Conservation (phyloP, 2,888 invertebrate genomes). For the Gnatocerus cornutus region DNA sequence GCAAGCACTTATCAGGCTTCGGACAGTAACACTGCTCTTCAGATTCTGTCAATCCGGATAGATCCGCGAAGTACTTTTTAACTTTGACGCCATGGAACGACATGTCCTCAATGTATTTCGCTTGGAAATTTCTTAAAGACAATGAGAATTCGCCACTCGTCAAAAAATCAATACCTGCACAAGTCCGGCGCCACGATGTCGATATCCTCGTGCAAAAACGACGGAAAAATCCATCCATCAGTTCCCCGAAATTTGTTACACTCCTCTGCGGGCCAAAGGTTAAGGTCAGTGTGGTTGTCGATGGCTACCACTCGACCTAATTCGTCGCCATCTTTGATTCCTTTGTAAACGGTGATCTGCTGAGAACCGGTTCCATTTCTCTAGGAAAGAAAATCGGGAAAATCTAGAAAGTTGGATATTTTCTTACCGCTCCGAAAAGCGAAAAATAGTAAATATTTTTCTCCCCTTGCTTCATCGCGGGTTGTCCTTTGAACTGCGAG, state of each 20-base stretch:
- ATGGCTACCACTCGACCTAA: conserved; percentile 83
- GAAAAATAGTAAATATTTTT: conserved; percentile 82
- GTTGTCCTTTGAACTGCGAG: conserved; percentile 78
- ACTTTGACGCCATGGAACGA: conserved; percentile 79
- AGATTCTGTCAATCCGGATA: conserved; percentile 79
- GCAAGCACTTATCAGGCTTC: conserved; percentile 77
- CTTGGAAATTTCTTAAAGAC: conserved; percentile 75
- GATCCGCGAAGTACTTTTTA: conserved; percentile 78
- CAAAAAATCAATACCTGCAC: conserved; percentile 75
- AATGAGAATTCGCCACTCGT: background rate
- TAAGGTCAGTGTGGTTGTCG: conserved; percentile 77
- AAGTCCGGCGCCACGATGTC: conserved; percentile 84
- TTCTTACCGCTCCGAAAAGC: conserved; percentile 79
- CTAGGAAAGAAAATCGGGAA: conserved; percentile 72
- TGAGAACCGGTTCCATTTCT: conserved; percentile 82
- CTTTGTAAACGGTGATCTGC: conserved; percentile 83
- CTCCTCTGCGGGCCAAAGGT: conserved; percentile 78
- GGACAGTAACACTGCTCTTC: conserved; percentile 74
- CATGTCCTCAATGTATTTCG: conserved; percentile 75
- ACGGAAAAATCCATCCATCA: conserved; percentile 91
- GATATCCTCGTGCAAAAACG: conserved; percentile 78
- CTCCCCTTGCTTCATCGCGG: conserved; percentile 74
- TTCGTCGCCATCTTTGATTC: conserved; percentile 80
- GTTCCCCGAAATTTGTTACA: conserved; percentile 88
- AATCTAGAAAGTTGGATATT: too few relatives aligned